These are phyloP conservation scores for Lycia hirtaria DNA, from an alignment of 2,888 invertebrate genomes.

Conservation along the genomic window DNA sequence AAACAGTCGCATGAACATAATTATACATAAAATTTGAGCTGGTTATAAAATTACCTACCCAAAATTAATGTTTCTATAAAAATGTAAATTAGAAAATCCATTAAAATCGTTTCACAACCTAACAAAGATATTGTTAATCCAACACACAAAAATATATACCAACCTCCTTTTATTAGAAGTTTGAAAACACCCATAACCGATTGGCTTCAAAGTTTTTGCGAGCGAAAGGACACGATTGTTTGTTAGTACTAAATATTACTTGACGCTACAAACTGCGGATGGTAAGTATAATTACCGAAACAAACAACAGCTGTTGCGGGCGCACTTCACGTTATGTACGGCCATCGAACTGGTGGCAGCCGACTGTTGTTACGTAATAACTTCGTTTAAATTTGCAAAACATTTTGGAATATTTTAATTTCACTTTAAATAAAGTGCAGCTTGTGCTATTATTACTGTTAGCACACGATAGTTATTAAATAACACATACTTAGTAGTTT, in stretches of 20 bases:
- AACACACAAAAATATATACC: too few relatives aligned
- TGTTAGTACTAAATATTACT: background rate
- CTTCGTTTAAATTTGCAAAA: background rate
- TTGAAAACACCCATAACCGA: background rate
- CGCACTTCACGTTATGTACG: constrained; percentile 5
- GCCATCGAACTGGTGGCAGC: background rate
- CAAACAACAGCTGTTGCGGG: constrained; percentile 19
- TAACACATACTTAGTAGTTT: too few relatives aligned
- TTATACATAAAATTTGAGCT: too few relatives aligned
- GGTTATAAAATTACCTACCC: too few relatives aligned
- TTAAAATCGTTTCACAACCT: too few relatives aligned
- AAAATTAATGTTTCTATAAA: too few relatives aligned
- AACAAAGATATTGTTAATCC: too few relatives aligned
- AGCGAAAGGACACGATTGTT: background rate
- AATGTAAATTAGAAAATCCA: too few relatives aligned
- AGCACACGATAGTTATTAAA: too few relatives aligned
- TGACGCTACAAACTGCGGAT: background rate
- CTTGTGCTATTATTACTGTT: background rate
- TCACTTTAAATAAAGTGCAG: background rate
- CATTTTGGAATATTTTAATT: background rate
- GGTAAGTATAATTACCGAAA: constrained; percentile 13
- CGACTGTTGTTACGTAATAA: background rate
- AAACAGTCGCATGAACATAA: too few relatives aligned
- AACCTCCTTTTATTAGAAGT: too few relatives aligned
- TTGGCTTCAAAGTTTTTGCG: background rate